Base-by-base conservation (phyloP, 2,888 invertebrate species). In the Papilio elwesi region DNA sequence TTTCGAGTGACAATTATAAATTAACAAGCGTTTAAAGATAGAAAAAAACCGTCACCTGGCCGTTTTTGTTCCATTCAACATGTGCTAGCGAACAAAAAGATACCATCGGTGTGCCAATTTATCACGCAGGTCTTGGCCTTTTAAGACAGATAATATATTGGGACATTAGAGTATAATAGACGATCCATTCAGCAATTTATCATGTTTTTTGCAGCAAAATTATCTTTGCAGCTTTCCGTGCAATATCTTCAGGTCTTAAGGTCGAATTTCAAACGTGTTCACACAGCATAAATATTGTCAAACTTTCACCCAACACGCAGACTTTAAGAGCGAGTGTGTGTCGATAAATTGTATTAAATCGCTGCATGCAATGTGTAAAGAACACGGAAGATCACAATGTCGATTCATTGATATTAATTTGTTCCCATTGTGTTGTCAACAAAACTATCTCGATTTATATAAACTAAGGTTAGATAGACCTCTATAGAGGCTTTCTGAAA, bases 151-250 rank as follows among this genome's bases (percentile, higher is more conserved):
- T 91, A 90, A 91, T 91, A 90, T 92, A 92, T 92, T 88, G 88
- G 89, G 84, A 87, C 90, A 92, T 92, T 92, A 92, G 86, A 87
- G 85, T 83, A 91, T 90, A 91, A 92, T 90, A 90, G 91, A 88
- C 89, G 87, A 85, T 85, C 88, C 85, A 84, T 84, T 82, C 79
- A 82, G 82, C 86, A 90, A 86, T 92, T 88, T 88, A 88, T 91
- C 91, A 91, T 87, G 87, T 88, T 90, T 88, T 87, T 87, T 79
- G 78, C 52, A 62, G 70, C 80, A 75, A 78, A 59, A n/a, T 64
- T 74, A 62, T 52, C 63, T 75, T 71, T 78, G 9, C 79, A 5
- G 5, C 13, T 8, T 6, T 5, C n/a, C 49, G 6, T 67, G 71
- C 73, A 80, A 75, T 79, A 65, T 9, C 13, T 0, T 26, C 12